phyloP scores from a whole-genome alignment of 2,113 vertebrate species.

The Morone chrysops region DNA sequence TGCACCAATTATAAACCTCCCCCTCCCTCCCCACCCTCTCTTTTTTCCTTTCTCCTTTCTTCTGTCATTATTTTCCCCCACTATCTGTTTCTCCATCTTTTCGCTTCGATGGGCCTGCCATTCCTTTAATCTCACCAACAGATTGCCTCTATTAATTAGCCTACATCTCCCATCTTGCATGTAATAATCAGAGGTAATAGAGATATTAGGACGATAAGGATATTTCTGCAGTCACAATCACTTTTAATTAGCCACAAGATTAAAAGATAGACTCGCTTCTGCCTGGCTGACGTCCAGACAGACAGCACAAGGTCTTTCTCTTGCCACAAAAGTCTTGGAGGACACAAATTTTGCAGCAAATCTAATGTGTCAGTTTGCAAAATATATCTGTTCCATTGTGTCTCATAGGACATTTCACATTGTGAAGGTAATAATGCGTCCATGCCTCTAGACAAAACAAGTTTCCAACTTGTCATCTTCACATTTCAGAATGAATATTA shows the following conservation, averaged over 20 bases:
- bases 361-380: slow-evolving; percentile 48
- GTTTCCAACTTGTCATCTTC: slow-evolving; percentile 27
- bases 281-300: slow-evolving; percentile 35
- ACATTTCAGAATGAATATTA: slow-evolving; percentile 37
- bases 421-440: slow-evolving; percentile 38
- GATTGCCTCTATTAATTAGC: slow-evolving; percentile 80
- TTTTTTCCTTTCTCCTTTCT: slow-evolving; percentile 7
- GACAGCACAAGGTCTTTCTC: slow-evolving; percentile 42
- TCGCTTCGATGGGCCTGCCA: slow-evolving; percentile 57
- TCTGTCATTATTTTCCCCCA: slow-evolving; percentile 55
- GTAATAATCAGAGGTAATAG: slow-evolving; percentile 75
- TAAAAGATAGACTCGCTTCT: slow-evolving; percentile 49
- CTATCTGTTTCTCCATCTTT: slow-evolving; percentile 67
- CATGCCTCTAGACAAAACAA: slow-evolving; percentile 41
- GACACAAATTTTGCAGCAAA: slow-evolving; percentile 26
- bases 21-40: background rate
- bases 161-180: slow-evolving; percentile 71
- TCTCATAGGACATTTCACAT: slow-evolving; percentile 19
- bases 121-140: slow-evolving; percentile 75
- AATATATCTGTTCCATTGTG: slow-evolving; percentile 36
- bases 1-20: slow-evolving; percentile 10
- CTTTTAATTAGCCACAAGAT: slow-evolving; percentile 75
- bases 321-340: slow-evolving; percentile 19
- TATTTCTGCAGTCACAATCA: slow-evolving; percentile 62
- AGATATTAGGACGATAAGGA: slow-evolving; percentile 75